A percentile compares a stretch with the other conserved stretches of the same genome.
Conservation (phyloP, 2,113 vertebrate species). For the Albula glossodonta region DNA sequence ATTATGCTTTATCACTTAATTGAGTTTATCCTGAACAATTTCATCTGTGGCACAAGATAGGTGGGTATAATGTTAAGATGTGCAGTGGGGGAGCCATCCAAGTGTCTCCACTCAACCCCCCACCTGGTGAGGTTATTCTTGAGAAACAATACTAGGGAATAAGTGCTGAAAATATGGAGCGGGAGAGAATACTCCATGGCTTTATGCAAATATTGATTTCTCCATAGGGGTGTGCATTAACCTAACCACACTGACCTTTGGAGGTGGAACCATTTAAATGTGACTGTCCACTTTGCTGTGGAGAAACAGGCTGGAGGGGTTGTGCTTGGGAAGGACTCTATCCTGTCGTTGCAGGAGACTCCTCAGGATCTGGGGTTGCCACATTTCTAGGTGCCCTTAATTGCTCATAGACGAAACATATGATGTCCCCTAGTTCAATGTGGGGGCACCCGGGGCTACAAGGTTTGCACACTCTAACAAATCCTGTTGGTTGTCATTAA, state of each 20-base stretch:
- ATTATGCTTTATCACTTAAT: conserved; percentile 43
- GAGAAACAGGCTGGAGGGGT: conserved; percentile 10
- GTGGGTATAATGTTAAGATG: conserved; percentile 51
- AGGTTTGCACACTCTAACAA: not conserved
- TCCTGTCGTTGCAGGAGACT: not conserved
- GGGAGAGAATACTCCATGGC: conserved; percentile 29
- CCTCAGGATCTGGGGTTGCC: not conserved
- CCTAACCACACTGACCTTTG: conserved; percentile 16
- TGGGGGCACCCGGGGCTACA: not conserved
- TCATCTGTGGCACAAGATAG: conserved; percentile 51
- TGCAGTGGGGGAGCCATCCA: conserved; percentile 50
- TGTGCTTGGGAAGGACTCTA: not conserved
- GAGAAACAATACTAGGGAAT: conserved; percentile 61
- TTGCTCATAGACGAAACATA: not conserved
- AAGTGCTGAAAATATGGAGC: conserved; percentile 41
- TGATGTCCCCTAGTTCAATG: not conserved
- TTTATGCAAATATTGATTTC: conserved; percentile 46
- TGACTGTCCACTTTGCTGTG: not conserved
- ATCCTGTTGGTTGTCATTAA: not conserved
- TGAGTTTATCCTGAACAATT: conserved; percentile 51
- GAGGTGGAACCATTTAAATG: conserved; percentile 36
- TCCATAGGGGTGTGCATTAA: conserved; percentile 41
- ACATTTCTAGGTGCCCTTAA: not conserved
- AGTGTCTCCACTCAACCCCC: conserved; percentile 50
- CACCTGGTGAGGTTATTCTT: conserved; percentile 43